These are phyloP conservation scores for Bibio marci DNA, from an alignment of 2,888 invertebrate genomes.

Conservation along the genomic window DNA sequence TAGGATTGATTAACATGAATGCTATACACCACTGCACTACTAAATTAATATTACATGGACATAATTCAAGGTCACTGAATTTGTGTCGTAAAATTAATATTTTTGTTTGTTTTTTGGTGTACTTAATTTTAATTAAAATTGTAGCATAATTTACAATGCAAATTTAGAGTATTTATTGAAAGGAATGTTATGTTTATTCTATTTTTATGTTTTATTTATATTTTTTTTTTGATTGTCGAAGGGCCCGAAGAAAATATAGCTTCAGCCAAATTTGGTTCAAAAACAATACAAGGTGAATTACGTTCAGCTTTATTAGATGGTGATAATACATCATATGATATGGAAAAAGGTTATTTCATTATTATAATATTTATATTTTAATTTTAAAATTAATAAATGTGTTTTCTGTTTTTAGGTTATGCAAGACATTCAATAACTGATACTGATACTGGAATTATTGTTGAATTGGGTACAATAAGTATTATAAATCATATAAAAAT, in stretches of 20 bases:
- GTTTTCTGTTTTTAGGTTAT: conserved; percentile 35
- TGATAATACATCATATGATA: conserved; percentile 70
- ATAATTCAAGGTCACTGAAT: too few species aligned
- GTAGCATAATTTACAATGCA: too few species aligned
- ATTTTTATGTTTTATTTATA: conserved; percentile 1
- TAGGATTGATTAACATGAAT: too few species aligned
- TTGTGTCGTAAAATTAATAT: too few species aligned
- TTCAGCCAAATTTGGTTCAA: conserved; percentile 57
- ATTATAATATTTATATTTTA: not conserved
- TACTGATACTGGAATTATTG: conserved; percentile 64
- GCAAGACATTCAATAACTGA: conserved; percentile 76
- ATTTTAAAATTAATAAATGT: not conserved
- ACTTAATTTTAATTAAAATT: too few species aligned
- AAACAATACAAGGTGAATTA: conserved; percentile 82
- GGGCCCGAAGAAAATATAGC: conserved; percentile 90
- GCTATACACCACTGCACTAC: too few species aligned
- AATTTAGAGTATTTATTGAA: too few species aligned
- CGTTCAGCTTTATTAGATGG: conserved; percentile 77
- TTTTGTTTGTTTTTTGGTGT: too few species aligned
- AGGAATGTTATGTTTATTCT: not conserved
- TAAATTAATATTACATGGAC: too few species aligned
- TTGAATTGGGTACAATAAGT: conserved; percentile 65
- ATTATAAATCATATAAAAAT: conserved; percentile 88
- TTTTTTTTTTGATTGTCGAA: conserved; percentile 18
- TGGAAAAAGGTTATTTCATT: conserved; percentile 62